phyloP scores from a whole-genome alignment of 2,888 invertebrate species.

The Parapristionchus giblindavisi region DNA sequence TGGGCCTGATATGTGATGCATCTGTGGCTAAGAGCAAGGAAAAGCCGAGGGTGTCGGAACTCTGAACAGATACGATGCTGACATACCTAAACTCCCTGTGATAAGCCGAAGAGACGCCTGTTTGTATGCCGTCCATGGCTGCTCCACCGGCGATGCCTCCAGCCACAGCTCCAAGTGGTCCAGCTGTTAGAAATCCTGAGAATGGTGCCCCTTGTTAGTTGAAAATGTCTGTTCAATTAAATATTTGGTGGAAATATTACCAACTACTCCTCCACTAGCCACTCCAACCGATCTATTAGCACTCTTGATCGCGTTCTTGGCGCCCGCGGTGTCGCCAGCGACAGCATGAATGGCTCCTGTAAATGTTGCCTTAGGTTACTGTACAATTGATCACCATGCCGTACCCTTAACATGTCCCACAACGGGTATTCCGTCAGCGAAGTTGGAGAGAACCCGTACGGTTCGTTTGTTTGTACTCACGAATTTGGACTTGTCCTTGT shows the following conservation, averaged over 20 bases:
- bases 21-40: no score
- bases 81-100: constrained; percentile 22
- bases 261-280: constrained; percentile 36
- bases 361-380: not conserved
- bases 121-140: constrained; percentile 37
- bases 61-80: not conserved
- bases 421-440: constrained; percentile 34
- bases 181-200: constrained; percentile 29
- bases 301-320: constrained; percentile 32
- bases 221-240: not conserved
- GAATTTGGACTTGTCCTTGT: constrained; percentile 32
- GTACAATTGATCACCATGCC: not conserved
- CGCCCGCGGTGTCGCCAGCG: constrained; percentile 13
- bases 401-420: constrained; percentile 36
- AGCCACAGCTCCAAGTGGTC: constrained; percentile 34
- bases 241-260: constrained; percentile 14
- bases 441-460: constrained; percentile 6
- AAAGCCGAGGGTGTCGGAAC: no score
- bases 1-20: no score
- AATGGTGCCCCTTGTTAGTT: not conserved
- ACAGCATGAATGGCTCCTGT: constrained; percentile 32
- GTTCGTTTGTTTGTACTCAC: constrained; percentile 24
- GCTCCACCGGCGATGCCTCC: constrained; percentile 38
- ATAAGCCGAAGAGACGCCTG: constrained; percentile 26
- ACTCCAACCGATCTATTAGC: constrained; percentile 36